Conservation (phyloP, 2,888 invertebrate species). For the Drosophila flavopinicola region DNA sequence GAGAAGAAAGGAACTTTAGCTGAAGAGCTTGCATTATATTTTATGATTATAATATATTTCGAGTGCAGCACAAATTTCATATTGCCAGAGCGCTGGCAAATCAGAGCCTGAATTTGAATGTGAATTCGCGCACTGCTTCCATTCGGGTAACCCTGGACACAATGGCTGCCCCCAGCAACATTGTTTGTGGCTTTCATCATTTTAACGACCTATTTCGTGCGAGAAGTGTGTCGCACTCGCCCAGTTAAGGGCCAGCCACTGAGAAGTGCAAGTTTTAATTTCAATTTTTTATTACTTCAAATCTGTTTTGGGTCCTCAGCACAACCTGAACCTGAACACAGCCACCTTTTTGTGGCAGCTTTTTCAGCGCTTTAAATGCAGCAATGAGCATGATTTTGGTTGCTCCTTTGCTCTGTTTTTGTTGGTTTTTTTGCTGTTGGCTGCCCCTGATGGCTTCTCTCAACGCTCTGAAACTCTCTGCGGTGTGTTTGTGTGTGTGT, state of each 20-base stretch:
- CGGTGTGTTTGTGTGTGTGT: not conserved
- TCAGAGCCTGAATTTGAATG: not conserved
- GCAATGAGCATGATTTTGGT: conserved; percentile 64
- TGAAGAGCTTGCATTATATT: not conserved
- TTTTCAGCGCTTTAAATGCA: conserved; percentile 50
- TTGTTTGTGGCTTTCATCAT: conserved; percentile 53
- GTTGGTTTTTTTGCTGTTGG: conserved; percentile 7
- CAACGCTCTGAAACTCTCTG: conserved; percentile 9
- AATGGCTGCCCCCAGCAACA: not conserved
- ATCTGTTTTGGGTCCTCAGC: conserved; percentile 48
- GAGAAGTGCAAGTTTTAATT: conserved; percentile 61
- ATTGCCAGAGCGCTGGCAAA: not conserved
- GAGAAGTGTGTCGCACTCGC: conserved; percentile 58
- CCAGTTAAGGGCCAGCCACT: conserved; percentile 15
- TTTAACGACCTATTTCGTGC: conserved; percentile 66
- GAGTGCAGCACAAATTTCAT: conserved; percentile 2
- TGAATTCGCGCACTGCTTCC: not conserved
- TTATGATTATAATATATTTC: not conserved
- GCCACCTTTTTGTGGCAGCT: conserved; percentile 43
- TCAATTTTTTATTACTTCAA: conserved; percentile 69
- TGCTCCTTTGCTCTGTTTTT: conserved; percentile 17
- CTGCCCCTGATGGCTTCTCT: conserved; percentile 27
- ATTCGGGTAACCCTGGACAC: not conserved
- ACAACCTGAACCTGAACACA: conserved; percentile 31
- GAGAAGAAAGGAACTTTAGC: too few relatives aligned